Conservation (phyloP, 2,113 vertebrate species). For the Mobula hypostoma region DNA sequence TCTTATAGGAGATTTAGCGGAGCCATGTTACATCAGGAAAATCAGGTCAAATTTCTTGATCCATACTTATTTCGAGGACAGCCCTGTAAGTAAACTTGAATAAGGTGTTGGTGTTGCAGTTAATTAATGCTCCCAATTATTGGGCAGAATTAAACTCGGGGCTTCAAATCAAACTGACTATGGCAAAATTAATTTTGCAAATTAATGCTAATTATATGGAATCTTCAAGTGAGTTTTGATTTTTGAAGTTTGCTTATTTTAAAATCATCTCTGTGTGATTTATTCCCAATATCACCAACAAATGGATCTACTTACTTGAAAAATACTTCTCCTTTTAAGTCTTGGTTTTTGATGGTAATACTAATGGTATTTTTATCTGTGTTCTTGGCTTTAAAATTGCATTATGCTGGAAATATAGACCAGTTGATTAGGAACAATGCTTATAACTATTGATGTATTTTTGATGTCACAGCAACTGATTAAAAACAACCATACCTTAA, state of each 20-base stretch:
- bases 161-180: neutral
- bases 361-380: neutral
- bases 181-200: neutral
- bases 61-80: neutral
- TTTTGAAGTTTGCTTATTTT: neutral
- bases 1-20: neutral
- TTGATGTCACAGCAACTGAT: neutral
- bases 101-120: neutral
- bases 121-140: neutral
- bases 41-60: neutral
- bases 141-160: neutral
- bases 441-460: neutral
- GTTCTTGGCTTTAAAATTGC: neutral
- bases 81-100: neutral
- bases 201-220: neutral
- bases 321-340: neutral
- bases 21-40: neutral
- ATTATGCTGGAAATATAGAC: slow-evolving; percentile 18
- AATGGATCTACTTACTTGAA: neutral
- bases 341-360: slow-evolving; percentile 2
- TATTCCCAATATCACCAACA: neutral
- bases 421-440: neutral
- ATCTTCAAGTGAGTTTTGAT: neutral
- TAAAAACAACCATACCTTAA: neutral
- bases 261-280: neutral